A percentile compares a stretch with the other conserved stretches of the same genome.
These are phyloP conservation scores for Syngnathus acus DNA, from an alignment of 2,797 vertebrate species.

Conservation along the genomic window DNA sequence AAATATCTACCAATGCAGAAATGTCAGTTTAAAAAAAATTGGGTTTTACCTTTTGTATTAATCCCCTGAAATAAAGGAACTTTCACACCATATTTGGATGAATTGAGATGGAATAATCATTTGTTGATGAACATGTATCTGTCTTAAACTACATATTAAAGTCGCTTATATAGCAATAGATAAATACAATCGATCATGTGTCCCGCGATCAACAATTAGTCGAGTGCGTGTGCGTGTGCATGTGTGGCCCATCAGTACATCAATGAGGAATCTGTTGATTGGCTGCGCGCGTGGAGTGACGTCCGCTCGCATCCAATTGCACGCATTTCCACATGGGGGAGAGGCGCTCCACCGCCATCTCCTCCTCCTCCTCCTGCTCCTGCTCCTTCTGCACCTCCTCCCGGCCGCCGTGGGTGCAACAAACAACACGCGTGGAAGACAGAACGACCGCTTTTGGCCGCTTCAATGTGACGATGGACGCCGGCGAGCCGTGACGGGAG, in stretches of 20 bases:
- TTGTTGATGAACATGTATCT: too few relatives aligned
- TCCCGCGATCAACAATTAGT: not conserved
- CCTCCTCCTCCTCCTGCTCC: not conserved
- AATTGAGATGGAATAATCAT: too few relatives aligned
- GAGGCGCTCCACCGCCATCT: not conserved
- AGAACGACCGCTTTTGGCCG: not conserved
- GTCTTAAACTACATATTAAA: too few relatives aligned
- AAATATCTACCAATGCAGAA: too few relatives aligned
- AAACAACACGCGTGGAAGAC: not conserved
- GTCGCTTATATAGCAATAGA: too few relatives aligned
- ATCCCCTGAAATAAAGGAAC: too few relatives aligned
- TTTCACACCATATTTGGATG: too few relatives aligned
- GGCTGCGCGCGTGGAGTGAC: not conserved
- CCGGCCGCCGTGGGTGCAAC: not conserved
- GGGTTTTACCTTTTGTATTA: too few relatives aligned
- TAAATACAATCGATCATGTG: too few relatives aligned
- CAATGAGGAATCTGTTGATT: not conserved
- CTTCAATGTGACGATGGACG: not conserved
- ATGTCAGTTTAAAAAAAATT: too few relatives aligned
- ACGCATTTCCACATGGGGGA: not conserved
- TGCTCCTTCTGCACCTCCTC: not conserved
- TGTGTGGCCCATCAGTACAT: not conserved
- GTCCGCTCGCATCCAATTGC: not conserved
- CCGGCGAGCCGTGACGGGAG: not conserved
- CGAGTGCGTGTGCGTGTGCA: too few relatives aligned